Conservation (phyloP, 1,140 invertebrate genomes). For the Lithobius niger region DNA sequence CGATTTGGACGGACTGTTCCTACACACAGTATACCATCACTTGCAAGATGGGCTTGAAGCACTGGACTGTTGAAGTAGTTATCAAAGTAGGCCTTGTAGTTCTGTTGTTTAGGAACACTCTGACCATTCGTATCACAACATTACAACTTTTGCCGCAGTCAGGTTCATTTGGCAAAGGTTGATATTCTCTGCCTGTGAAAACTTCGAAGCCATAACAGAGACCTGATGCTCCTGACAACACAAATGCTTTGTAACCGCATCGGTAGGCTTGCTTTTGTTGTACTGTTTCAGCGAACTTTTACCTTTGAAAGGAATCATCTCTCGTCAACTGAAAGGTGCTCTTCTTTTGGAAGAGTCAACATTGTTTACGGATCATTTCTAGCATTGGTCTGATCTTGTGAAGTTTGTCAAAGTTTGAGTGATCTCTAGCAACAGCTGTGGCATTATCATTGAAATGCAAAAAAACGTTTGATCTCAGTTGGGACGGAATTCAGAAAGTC, state of each 20-base stretch:
- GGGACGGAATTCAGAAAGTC: too few relatives aligned
- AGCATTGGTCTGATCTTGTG: constrained; percentile 6
- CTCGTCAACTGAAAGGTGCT: constrained; percentile 21
- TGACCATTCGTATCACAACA: constrained; percentile 14
- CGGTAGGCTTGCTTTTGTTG: constrained; percentile 18
- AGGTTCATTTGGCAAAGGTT: constrained; percentile 9
- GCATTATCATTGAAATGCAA: constrained; percentile 13
- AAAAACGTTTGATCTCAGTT: constrained; percentile 5
- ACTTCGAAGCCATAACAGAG: constrained; percentile 18
- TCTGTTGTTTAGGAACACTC: constrained; percentile 12
- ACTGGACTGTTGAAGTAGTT: constrained; percentile 20
- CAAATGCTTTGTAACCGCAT: constrained; percentile 21
- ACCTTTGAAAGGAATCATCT: constrained; percentile 34
- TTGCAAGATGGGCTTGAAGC: constrained; percentile 15
- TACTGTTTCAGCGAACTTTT: constrained; percentile 26
- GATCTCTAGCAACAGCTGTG: not conserved
- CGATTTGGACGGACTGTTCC: constrained; percentile 30
- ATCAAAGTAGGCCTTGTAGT: constrained; percentile 21
- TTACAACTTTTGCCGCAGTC: constrained; percentile 17
- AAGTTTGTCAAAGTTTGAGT: not conserved
- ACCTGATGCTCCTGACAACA: constrained; percentile 12
- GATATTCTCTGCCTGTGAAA: constrained; percentile 17
- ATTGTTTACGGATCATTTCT: not conserved
- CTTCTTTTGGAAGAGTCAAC: not conserved
- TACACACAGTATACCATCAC: constrained; percentile 23